Conservation (phyloP, 1,140 invertebrate genomes). For the Phymastichus coffea region DNA sequence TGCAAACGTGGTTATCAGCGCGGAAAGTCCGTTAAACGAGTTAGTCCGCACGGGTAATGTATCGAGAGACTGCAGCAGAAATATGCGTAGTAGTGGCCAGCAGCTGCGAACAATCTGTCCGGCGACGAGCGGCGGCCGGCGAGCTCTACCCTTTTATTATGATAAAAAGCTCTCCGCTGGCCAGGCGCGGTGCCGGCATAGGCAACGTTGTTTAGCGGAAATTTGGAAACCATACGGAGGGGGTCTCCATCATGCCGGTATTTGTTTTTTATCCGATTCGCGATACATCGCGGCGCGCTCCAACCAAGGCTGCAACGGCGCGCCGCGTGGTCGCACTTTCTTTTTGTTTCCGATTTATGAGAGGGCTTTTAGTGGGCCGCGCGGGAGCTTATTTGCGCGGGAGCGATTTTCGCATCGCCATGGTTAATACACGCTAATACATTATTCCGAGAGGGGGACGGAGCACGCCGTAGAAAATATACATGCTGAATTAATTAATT, state of each 20-base stretch:
- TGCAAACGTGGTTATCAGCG: constrained; percentile 18
- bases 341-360: no score
- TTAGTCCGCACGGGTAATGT: constrained; percentile 21
- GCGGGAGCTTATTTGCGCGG: no score
- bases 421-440: no score
- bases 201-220: constrained; percentile 6
- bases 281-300: not conserved
- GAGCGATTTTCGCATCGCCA: no score
- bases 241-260: not conserved
- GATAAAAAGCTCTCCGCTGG: constrained; percentile 18
- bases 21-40: constrained; percentile 15
- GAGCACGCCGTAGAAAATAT: no score
- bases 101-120: constrained; percentile 15
- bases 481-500: no score
- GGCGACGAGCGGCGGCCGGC: not conserved
- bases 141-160: constrained; percentile 23
- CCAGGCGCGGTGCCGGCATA: not conserved
- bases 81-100: no score
- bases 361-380: no score
- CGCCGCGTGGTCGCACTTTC: no score
- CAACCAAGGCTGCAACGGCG: no score
- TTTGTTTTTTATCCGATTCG: no score
- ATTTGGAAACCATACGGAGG: not conserved
- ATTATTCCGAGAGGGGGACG: no score
- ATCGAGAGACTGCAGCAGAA: not conserved